Conservation (phyloP, 1,140 invertebrate species). For the Eueides isabella region DNA sequence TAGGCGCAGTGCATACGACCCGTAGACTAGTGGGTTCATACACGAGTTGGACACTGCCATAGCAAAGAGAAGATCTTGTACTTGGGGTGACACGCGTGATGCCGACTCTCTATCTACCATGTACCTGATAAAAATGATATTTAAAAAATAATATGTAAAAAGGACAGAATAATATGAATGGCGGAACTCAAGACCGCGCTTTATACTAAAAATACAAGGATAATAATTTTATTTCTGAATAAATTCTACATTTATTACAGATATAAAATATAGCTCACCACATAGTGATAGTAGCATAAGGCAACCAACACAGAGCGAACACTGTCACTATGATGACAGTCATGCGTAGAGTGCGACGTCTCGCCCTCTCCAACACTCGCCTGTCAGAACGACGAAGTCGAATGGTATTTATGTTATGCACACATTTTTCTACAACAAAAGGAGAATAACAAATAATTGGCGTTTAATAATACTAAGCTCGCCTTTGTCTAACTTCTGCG, state of each 20-base stretch:
- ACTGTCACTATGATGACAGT: slow-evolving; percentile 91
- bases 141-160: neutral
- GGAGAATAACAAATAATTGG: neutral
- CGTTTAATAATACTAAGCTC: too few relatives aligned
- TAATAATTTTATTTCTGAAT: too few relatives aligned
- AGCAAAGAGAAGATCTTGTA: neutral
- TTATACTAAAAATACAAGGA: too few relatives aligned
- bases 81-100: neutral
- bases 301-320: slow-evolving; percentile 92
- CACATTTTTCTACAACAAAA: slow-evolving; percentile 50
- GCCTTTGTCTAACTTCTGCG: too few relatives aligned
- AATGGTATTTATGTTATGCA: slow-evolving; percentile 43
- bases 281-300: slow-evolving; percentile 88
- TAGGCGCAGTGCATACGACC: slow-evolving; percentile 1
- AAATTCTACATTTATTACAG: too few relatives aligned
- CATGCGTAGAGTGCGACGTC: slow-evolving; percentile 89
- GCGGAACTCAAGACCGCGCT: too few relatives aligned
- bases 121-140: neutral
- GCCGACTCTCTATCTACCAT: neutral
- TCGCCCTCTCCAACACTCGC: slow-evolving; percentile 86
- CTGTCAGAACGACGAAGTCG: slow-evolving; percentile 86
- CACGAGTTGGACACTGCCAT: slow-evolving; percentile 5
- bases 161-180: too few relatives aligned
- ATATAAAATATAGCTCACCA: slow-evolving; percentile 82
- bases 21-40: neutral